Percentiles rank a stretch among this genome's conserved stretches.
Conservation (phyloP, 2,797 vertebrate species). For the Moxostoma hubbsi region DNA sequence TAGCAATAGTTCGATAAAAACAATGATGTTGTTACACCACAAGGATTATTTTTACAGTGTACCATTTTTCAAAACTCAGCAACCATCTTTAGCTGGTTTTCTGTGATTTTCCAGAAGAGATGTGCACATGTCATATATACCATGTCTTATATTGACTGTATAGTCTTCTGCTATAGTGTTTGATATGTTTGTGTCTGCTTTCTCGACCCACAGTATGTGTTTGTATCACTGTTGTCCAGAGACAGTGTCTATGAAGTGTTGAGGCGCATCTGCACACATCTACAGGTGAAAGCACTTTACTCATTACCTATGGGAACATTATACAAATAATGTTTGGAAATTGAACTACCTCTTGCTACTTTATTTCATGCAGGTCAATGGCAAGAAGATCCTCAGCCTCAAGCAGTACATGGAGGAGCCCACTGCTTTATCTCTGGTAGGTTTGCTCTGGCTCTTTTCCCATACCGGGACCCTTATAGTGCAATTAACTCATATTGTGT, state of each 20-base stretch:
- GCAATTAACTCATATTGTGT: too few relatives aligned
- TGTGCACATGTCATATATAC: background rate
- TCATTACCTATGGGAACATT: background rate
- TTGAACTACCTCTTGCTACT: conserved; percentile 54
- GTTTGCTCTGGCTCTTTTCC: conserved; percentile 34
- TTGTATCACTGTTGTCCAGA: conserved; percentile 92
- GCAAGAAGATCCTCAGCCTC: conserved; percentile 92
- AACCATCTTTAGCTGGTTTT: background rate
- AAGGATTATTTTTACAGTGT: too few relatives aligned
- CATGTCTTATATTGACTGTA: background rate
- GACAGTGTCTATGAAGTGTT: conserved; percentile 93
- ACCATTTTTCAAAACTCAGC: background rate
- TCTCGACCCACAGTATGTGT: conserved; percentile 84
- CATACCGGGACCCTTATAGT: too few relatives aligned
- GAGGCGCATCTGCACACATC: conserved; percentile 91
- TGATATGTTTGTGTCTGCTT: conserved; percentile 43
- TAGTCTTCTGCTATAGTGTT: background rate
- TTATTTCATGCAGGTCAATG: conserved; percentile 75
- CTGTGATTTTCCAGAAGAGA: background rate
- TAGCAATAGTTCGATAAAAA: too few relatives aligned
- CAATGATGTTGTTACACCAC: too few relatives aligned
- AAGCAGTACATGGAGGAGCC: conserved; percentile 88
- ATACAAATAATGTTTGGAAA: background rate
- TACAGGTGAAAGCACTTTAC: conserved; percentile 79
- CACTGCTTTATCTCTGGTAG: conserved; percentile 83